These are phyloP conservation scores for Gryon sp. DNA, from an alignment of 1,140 invertebrate genomes.

Conservation along the genomic window DNA sequence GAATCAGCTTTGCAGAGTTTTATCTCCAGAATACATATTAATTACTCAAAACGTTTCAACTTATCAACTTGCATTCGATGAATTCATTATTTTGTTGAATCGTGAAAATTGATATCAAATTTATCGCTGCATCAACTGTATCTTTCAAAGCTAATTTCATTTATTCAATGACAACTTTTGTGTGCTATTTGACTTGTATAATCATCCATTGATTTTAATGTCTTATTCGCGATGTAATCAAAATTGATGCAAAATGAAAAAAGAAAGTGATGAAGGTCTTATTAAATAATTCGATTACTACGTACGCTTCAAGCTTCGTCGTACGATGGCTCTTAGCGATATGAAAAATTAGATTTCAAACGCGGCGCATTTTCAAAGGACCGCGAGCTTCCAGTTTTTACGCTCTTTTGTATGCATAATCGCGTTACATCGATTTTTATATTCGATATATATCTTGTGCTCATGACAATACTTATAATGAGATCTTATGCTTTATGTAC, in stretches of 20 bases:
- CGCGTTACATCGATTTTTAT: conserved; percentile 48
- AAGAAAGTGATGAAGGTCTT: conserved; percentile 44
- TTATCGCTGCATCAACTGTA: too few relatives aligned
- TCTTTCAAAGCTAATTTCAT: too few relatives aligned
- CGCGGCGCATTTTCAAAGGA: conserved; percentile 52
- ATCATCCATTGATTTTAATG: too few relatives aligned
- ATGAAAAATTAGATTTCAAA: conserved; percentile 55
- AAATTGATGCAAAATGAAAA: conserved; percentile 33
- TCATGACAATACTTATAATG: conserved; percentile 19
- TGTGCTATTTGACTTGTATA: too few relatives aligned
- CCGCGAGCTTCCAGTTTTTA: conserved; percentile 47
- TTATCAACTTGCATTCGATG: too few relatives aligned
- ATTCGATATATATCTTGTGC: conserved; percentile 34
- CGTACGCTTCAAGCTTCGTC: conserved; percentile 24
- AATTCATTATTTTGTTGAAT: too few relatives aligned
- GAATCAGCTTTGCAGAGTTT: too few relatives aligned
- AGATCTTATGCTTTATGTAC: conserved; percentile 8
- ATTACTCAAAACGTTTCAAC: too few relatives aligned
- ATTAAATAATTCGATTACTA: conserved; percentile 56
- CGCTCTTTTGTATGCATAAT: conserved; percentile 46
- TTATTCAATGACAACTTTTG: too few relatives aligned
- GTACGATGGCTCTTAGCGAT: conserved; percentile 38
- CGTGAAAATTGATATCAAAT: too few relatives aligned
- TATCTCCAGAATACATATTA: too few relatives aligned
- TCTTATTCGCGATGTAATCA: not conserved